A percentile compares a stretch with the other conserved stretches of the same genome.
Evolutionary conservation across 2,113 vertebrate genomes (phyloP).

Genomic region (Apteryx owenii): DNA sequence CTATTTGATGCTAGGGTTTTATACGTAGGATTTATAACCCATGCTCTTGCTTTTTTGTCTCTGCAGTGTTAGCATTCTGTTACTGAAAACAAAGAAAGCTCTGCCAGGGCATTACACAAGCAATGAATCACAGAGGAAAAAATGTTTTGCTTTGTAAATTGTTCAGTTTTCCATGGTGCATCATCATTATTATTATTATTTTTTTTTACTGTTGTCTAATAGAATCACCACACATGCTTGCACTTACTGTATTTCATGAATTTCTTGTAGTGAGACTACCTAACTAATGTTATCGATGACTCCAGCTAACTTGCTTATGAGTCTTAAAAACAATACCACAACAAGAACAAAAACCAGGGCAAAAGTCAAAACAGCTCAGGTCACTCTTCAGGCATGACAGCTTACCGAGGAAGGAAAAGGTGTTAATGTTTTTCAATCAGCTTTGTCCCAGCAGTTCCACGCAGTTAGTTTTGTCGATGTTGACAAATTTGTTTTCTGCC

Average conservation of each 20-base stretch:
- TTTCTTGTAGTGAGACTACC: not conserved
- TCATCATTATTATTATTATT: not conserved
- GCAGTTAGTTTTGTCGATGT: not conserved
- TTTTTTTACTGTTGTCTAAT: slow-evolving; percentile 16
- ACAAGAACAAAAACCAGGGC: slow-evolving; percentile 29
- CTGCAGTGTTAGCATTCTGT: slow-evolving; percentile 73
- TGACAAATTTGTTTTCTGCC: not conserved
- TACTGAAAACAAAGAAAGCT: slow-evolving; percentile 71
- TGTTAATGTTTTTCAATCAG: slow-evolving; percentile 39
- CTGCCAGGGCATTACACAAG: slow-evolving; percentile 70
- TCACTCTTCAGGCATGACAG: slow-evolving; percentile 21
- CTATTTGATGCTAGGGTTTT: slow-evolving; percentile 60
- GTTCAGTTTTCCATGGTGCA: slow-evolving; percentile 61
- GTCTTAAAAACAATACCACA: slow-evolving; percentile 20
- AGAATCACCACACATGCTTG: slow-evolving; percentile 39
- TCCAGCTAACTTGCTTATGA: slow-evolving; percentile 32
- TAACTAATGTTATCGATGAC: not conserved
- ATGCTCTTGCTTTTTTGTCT: slow-evolving; percentile 65
- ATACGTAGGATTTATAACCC: slow-evolving; percentile 70
- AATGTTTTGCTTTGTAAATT: slow-evolving; percentile 71
- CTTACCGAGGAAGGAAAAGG: slow-evolving; percentile 46
- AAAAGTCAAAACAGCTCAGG: slow-evolving; percentile 21
- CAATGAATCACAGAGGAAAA: slow-evolving; percentile 72
- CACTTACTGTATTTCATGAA: not conserved
- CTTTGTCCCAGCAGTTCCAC: not conserved